A percentile compares a stretch with the other conserved stretches of the same genome.
Conservation (phyloP, 2,113 vertebrate species). For the Chloroceryle aenea region DNA sequence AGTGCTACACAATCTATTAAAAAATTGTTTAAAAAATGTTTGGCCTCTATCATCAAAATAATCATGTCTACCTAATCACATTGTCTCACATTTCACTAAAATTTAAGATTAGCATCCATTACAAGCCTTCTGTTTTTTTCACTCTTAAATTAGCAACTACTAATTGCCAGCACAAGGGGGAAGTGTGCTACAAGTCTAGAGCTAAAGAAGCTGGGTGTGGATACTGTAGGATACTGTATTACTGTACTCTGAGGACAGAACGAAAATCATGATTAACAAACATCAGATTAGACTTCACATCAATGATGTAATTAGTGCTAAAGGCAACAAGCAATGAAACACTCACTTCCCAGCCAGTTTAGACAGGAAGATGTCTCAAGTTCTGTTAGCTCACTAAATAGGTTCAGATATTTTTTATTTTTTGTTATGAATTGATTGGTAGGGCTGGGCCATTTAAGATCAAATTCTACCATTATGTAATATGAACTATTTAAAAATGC, state of each 20-base stretch:
- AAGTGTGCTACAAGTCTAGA: constrained; percentile 52
- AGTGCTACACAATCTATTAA: background rate
- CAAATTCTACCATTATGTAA: background rate
- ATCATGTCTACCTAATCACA: background rate
- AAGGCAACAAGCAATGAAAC: constrained; percentile 17
- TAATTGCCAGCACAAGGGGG: constrained; percentile 69
- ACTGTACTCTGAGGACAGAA: background rate
- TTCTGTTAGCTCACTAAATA: background rate
- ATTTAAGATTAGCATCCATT: background rate
- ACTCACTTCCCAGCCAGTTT: constrained; percentile 41
- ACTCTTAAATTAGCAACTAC: constrained; percentile 51
- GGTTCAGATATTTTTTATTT: background rate
- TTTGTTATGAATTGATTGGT: background rate
- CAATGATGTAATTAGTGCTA: background rate
- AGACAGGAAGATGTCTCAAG: background rate
- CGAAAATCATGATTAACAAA: background rate
- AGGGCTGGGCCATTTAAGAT: background rate
- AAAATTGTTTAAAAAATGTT: background rate
- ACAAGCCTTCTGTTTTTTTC: constrained; percentile 25
- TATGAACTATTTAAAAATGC: background rate
- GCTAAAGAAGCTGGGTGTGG: background rate
- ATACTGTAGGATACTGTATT: background rate
- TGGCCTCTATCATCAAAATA: background rate
- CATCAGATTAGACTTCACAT: constrained; percentile 13
- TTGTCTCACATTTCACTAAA: background rate